phyloP scores from a whole-genome alignment of 2,797 vertebrate species.

The Spea hammondii region DNA sequence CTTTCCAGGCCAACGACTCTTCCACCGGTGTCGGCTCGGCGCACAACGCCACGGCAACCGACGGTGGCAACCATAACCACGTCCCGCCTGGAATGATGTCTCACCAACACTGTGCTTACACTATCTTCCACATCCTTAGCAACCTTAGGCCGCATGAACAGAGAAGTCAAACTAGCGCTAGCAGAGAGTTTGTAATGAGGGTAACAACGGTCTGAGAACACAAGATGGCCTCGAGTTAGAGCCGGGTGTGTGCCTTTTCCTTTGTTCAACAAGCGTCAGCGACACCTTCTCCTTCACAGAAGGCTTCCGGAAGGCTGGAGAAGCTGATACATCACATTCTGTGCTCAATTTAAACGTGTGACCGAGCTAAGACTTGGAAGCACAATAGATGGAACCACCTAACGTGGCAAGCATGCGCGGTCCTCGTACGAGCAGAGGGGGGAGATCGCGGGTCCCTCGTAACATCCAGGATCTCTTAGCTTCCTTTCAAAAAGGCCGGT shows the following conservation, averaged over 20 bases:
- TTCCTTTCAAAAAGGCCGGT: background rate
- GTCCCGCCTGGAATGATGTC: slow-evolving; percentile 72
- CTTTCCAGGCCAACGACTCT: slow-evolving; percentile 78
- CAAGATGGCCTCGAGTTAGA: slow-evolving; percentile 66
- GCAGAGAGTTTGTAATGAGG: slow-evolving; percentile 98
- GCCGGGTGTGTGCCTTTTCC: slow-evolving; percentile 58
- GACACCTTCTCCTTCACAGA: slow-evolving; percentile 52
- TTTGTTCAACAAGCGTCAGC: slow-evolving; percentile 2
- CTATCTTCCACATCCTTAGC: slow-evolving; percentile 95
- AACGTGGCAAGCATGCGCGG: background rate
- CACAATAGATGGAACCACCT: slow-evolving; percentile 21
- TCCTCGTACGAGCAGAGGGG: background rate
- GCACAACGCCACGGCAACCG: slow-evolving; percentile 68
- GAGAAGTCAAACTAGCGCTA: slow-evolving; percentile 78
- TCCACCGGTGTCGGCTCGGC: slow-evolving; percentile 77
- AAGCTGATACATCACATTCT: background rate
- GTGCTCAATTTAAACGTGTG: slow-evolving; percentile 16
- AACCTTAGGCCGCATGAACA: slow-evolving; percentile 88
- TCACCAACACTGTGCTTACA: slow-evolving; percentile 96
- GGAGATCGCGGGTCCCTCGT: background rate
- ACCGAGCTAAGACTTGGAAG: slow-evolving; percentile 6
- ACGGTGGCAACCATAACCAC: slow-evolving; percentile 66
- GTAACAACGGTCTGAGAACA: slow-evolving; percentile 93
- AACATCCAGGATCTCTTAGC: background rate
- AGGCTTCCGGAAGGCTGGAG: slow-evolving; percentile 30